A percentile compares a stretch with the other conserved stretches of the same genome.
Conservation (phyloP, 2,888 invertebrate genomes). For the Mystacides longicornis region DNA sequence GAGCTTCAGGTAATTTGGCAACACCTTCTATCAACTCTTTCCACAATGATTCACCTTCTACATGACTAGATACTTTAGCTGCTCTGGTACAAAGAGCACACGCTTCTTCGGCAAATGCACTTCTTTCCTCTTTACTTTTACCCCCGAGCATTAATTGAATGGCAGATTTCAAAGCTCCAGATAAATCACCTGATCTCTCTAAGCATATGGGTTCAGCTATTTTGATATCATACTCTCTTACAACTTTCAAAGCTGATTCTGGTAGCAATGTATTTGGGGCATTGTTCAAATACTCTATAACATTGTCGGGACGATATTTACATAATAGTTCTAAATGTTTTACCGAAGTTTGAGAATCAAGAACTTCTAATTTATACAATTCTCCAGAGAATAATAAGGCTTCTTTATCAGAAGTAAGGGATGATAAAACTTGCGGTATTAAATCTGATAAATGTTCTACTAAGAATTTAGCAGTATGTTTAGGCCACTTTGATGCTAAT, state of each 20-base stretch:
- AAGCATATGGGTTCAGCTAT: conserved; percentile 40
- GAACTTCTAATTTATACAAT: conserved; percentile 33
- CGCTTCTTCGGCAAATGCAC: conserved; percentile 31
- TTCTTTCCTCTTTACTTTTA: conserved; percentile 19
- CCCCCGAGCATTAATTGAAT: conserved; percentile 30
- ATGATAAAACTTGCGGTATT: conserved; percentile 29
- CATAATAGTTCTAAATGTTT: conserved; percentile 37
- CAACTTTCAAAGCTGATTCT: conserved; percentile 38
- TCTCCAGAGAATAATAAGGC: conserved; percentile 34
- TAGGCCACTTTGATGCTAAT: conserved; percentile 22
- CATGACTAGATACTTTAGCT: conserved; percentile 28
- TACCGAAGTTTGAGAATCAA: conserved; percentile 35
- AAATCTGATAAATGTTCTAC: conserved; percentile 31
- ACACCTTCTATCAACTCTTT: conserved; percentile 22
- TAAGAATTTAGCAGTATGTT: conserved; percentile 33
- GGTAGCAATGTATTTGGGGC: conserved; percentile 38
- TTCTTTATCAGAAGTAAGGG: conserved; percentile 28
- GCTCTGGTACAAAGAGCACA: conserved; percentile 35
- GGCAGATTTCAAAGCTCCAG: conserved; percentile 37
- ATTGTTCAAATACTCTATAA: conserved; percentile 34
- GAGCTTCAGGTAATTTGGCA: conserved; percentile 19
- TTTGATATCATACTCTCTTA: conserved; percentile 33
- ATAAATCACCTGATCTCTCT: conserved; percentile 40
- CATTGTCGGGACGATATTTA: conserved; percentile 31
- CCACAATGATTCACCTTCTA: conserved; percentile 23